Evolutionary conservation across 2,113 vertebrate species (phyloP).

Genomic region (Pelecanoides urinatrix): DNA sequence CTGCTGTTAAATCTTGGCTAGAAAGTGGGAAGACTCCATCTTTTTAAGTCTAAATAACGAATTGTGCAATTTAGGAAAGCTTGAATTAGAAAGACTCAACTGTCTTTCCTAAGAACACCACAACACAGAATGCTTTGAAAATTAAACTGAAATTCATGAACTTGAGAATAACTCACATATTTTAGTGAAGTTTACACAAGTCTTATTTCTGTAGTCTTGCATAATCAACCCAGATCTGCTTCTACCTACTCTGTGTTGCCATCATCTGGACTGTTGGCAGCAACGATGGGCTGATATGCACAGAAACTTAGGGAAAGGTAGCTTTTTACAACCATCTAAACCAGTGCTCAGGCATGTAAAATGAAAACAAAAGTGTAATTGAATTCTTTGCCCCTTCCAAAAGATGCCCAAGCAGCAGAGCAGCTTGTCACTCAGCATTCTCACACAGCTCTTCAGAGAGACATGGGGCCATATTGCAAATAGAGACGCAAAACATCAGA

Average conservation of each 20-base stretch:
- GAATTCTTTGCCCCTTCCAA: conserved; percentile 14
- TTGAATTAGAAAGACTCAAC: background rate
- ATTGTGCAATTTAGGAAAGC: background rate
- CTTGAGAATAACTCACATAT: background rate
- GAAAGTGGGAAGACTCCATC: background rate
- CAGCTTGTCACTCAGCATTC: background rate
- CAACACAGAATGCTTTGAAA: background rate
- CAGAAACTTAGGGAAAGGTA: background rate
- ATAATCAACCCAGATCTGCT: background rate
- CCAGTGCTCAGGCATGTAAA: background rate
- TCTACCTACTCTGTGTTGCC: background rate
- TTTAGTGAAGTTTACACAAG: background rate
- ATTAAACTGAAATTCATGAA: conserved; percentile 25
- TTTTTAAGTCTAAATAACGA: background rate
- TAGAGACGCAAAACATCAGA: conserved; percentile 79
- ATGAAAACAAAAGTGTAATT: conserved; percentile 9
- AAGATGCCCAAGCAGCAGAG: background rate
- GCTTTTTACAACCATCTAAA: background rate
- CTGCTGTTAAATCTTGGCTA: background rate
- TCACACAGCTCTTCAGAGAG: background rate
- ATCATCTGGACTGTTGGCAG: conserved; percentile 23
- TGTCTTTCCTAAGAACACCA: background rate
- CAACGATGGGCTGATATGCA: background rate
- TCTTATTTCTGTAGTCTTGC: background rate
- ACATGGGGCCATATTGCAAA: conserved; percentile 68